phyloP scores from a whole-genome alignment of 2,797 vertebrate genomes.

The Brachyrhaphis roseni region DNA sequence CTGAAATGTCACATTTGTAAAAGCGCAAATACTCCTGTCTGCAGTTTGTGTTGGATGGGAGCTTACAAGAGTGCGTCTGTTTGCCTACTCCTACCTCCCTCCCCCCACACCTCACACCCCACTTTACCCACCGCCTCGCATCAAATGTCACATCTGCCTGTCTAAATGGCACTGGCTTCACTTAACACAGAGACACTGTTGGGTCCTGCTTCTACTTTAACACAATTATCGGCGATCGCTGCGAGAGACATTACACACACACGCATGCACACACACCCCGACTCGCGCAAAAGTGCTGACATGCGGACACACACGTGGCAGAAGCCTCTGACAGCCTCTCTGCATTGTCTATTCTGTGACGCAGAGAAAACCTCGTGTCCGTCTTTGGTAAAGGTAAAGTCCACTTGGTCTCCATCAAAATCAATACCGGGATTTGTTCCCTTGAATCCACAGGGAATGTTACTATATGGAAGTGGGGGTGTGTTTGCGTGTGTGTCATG shows the following conservation, averaged over 20 bases:
- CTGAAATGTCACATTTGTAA: conserved; percentile 70
- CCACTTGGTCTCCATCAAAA: conserved; percentile 65
- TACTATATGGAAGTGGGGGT: conserved; percentile 35
- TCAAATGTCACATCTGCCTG: conserved; percentile 74
- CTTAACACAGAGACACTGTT: conserved; percentile 59
- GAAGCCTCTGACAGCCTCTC: conserved; percentile 11
- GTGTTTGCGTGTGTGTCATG: conserved; percentile 21
- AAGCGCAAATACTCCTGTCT: conserved; percentile 58
- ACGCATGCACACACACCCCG: background rate
- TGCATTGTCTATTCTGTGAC: conserved; percentile 20
- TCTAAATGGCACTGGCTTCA: conserved; percentile 73
- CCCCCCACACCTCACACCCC: background rate
- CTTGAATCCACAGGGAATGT: conserved; percentile 55
- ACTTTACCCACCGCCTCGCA: conserved; percentile 6
- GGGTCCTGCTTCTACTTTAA: conserved; percentile 40
- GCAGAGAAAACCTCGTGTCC: conserved; percentile 25
- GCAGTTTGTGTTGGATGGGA: conserved; percentile 25
- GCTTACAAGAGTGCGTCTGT: conserved; percentile 49
- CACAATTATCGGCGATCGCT: conserved; percentile 34
- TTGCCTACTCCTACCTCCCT: conserved; percentile 37
- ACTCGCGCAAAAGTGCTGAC: conserved; percentile 13
- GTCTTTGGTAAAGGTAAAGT: conserved; percentile 51
- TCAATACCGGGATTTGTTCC: conserved; percentile 70
- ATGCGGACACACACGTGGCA: background rate
- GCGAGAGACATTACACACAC: conserved; percentile 19